phyloP scores from a whole-genome alignment of 2,797 vertebrate species.

The Pagetopsis macropterus region DNA sequence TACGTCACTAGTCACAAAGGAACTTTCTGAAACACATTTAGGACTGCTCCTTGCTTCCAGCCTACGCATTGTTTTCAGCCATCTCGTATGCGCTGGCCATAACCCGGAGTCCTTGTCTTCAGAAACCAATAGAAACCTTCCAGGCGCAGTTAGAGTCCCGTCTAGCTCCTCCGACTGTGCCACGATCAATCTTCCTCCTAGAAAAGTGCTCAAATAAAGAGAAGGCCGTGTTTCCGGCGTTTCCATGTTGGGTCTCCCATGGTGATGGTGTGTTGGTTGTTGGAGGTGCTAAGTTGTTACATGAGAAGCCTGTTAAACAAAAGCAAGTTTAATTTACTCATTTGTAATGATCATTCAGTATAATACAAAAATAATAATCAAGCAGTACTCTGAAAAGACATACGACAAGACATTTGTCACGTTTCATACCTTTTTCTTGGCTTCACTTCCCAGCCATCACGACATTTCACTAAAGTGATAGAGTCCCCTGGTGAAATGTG shows the following conservation, averaged over 20 bases:
- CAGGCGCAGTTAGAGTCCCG: conserved; percentile 34
- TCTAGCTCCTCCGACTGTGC: conserved; percentile 30
- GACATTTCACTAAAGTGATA: conserved; percentile 89
- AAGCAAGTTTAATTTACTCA: conserved; percentile 15
- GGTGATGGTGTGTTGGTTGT: conserved; percentile 60
- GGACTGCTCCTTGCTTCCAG: conserved; percentile 8
- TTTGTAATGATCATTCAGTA: too few relatives aligned
- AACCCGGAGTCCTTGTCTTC: conserved; percentile 24
- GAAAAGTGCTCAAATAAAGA: conserved; percentile 76
- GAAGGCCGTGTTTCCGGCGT: conserved; percentile 47
- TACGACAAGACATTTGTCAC: background rate
- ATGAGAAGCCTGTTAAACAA: conserved; percentile 72
- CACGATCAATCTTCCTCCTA: conserved; percentile 46
- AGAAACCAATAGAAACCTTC: conserved; percentile 44
- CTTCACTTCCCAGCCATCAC: conserved; percentile 90
- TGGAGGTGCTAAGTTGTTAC: conserved; percentile 62
- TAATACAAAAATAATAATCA: background rate
- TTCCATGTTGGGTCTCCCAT: conserved; percentile 62
- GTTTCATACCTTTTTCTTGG: conserved; percentile 85
- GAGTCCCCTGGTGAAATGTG: conserved; percentile 89
- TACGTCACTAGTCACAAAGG: conserved; percentile 61
- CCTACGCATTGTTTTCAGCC: background rate
- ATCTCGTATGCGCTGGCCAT: background rate
- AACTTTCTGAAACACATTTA: conserved; percentile 33
- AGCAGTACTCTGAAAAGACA: background rate